Percentiles rank a stretch among this genome's conserved stretches.
Conservation (phyloP, 53 echinoderm and acorn worm genomes). For the Arbacia lixula region DNA sequence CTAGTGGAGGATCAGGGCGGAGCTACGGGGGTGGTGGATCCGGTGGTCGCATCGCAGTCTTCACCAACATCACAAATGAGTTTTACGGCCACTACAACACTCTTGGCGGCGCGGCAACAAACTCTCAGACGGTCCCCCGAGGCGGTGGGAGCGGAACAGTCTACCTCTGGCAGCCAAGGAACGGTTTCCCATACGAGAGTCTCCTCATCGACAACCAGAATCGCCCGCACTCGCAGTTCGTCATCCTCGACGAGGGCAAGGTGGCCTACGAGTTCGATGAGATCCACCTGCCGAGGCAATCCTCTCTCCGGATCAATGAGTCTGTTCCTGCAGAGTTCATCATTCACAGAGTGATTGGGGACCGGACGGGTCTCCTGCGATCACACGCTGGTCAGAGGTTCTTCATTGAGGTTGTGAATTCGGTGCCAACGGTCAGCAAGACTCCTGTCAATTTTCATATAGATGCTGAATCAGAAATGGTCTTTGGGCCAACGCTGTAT, state of each 20-base stretch:
- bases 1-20: conserved; percentile 76
- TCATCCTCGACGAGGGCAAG: conserved; percentile 70
- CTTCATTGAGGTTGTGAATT: conserved; percentile 78
- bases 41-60: conserved; percentile 87
- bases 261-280: conserved; percentile 87
- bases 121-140: conserved; percentile 55
- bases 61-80: conserved; percentile 69
- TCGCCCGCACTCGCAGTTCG: conserved; percentile 77
- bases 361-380: conserved; percentile 81
- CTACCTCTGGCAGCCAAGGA: conserved; percentile 68
- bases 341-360: conserved; percentile 81
- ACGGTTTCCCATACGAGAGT: conserved; percentile 71
- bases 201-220: conserved; percentile 79
- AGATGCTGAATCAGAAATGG: conserved; percentile 68
- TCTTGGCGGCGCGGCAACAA: conserved; percentile 69
- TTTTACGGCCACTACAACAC: conserved; percentile 72
- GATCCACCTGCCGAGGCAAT: conserved; percentile 71
- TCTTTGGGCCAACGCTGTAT: conserved; percentile 86
- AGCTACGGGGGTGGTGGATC: conserved; percentile 81
- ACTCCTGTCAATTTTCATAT: conserved; percentile 84
- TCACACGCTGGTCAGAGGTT: conserved; percentile 71
- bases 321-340: conserved; percentile 38
- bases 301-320: conserved; percentile 70
- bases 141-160: conserved; percentile 92
- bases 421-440: conserved; percentile 80